phyloP scores from a whole-genome alignment of 2,888 invertebrate species.

The Ctena decussata region DNA sequence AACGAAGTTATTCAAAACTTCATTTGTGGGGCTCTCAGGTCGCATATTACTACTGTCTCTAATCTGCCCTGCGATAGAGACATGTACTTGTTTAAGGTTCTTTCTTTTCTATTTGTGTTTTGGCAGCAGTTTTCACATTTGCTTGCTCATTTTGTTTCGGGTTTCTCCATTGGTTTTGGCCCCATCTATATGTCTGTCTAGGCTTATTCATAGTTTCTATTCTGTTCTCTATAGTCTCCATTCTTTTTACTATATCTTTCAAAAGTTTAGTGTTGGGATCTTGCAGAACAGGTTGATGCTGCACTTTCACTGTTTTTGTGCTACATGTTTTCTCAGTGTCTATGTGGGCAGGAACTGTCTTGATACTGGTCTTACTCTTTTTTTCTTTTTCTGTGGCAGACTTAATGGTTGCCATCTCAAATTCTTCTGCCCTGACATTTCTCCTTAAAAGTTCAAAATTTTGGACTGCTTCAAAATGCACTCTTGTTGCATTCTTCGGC shows the following conservation, averaged over 20 bases:
- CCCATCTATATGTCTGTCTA: too few relatives aligned
- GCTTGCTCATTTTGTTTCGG: background rate
- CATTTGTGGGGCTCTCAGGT: background rate
- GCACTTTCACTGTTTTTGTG: background rate
- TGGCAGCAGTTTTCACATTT: background rate
- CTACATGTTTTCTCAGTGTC: too few relatives aligned
- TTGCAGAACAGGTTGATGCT: background rate
- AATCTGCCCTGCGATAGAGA: constrained; percentile 1
- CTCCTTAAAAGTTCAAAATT: too few relatives aligned
- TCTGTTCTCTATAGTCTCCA: background rate
- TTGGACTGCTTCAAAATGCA: too few relatives aligned
- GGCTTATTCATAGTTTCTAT: background rate
- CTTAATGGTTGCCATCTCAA: background rate
- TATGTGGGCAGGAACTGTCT: too few relatives aligned
- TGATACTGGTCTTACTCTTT: background rate
- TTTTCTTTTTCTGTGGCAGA: background rate
- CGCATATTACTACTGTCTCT: background rate
- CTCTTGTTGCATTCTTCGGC: background rate
- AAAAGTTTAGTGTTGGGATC: background rate
- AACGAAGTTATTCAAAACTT: background rate
- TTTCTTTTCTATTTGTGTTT: background rate
- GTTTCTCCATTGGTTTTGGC: too few relatives aligned
- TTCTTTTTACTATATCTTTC: background rate
- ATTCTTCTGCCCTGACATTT: background rate
- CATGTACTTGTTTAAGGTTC: background rate